phyloP scores from a whole-genome alignment of 2,888 invertebrate genomes.

The Apantesis nais region DNA sequence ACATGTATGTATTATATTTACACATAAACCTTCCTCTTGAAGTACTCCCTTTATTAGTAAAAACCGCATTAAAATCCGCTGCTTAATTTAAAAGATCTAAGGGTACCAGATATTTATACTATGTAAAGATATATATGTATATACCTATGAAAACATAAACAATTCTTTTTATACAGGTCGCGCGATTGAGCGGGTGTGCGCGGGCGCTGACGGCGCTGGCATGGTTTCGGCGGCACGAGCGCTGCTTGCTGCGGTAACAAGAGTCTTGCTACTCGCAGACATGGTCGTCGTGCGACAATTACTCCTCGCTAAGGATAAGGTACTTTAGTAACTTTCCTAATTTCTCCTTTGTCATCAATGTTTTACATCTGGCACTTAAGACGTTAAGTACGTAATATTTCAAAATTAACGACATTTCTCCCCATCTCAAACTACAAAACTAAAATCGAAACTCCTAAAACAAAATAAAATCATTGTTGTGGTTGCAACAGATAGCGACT shows the following conservation, averaged over 20 bases:
- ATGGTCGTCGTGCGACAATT: slow-evolving; percentile 99
- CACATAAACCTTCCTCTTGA: too few relatives aligned
- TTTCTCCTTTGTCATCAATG: too few relatives aligned
- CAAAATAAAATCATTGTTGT: not conserved
- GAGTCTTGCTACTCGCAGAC: slow-evolving; percentile 97
- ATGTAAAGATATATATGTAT: too few relatives aligned
- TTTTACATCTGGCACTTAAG: too few relatives aligned
- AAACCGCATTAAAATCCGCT: too few relatives aligned
- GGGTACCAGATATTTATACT: too few relatives aligned
- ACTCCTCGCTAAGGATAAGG: slow-evolving; percentile 97
- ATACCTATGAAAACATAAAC: too few relatives aligned
- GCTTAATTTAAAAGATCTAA: too few relatives aligned
- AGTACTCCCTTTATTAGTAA: too few relatives aligned
- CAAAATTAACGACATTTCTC: not conserved
- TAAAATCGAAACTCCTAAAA: not conserved
- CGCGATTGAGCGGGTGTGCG: slow-evolving; percentile 96
- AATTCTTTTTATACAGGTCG: slow-evolving; percentile 86
- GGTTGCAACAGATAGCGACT: not conserved
- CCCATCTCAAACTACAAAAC: not conserved
- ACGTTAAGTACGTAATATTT: not conserved
- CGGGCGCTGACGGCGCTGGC: slow-evolving; percentile 89
- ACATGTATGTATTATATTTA: too few relatives aligned
- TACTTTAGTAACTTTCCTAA: slow-evolving; percentile 72
- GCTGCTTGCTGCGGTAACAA: slow-evolving; percentile 96
- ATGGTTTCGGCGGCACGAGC: slow-evolving; percentile 97